Base-by-base conservation (phyloP, 2,888 invertebrate genomes). In the Brachyptera putata region DNA sequence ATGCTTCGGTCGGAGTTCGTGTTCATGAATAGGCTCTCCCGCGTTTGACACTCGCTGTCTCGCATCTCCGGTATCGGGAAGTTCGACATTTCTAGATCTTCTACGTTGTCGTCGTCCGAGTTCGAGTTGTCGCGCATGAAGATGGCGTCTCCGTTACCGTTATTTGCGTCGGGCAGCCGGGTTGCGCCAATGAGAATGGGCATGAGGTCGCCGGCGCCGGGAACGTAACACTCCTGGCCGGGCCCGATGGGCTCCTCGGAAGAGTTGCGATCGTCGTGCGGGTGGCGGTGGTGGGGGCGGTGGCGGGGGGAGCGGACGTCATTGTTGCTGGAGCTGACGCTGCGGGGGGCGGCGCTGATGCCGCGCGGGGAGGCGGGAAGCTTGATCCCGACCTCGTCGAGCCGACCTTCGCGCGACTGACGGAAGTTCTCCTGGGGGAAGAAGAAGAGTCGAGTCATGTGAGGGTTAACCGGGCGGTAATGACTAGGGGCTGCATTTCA, bases 391-490 rank as follows among this genome's bases (percentile, higher is more conserved):
- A 85, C 73, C 70, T 85, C 84, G 71, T 91, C 87, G 62, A 91
- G 75, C 37, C 87, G 83, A 68, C 88, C 89, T 71, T 91, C 91
- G 60, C 89, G 84, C 0, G 91, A 91, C 69, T 89, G 86, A 4
- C 87, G 80, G 69, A 90, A 85, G 73, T 86, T 84, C 68, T 85
- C 86, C 86, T 86, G 76, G 16, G 76, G 16, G 18, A 3, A 53
- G 2, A 43, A 21, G 11, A 21, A 18, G 16, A 39, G n/a, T 7
- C 5, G 9, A 7, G 81, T 79, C 75, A 91, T 92, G 83, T 89
- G 87, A 69, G 92, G 92, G 69, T 90, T 69, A 86, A 84, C 71
- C 91, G 92, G 77, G 93, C 93, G 72, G 89, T 84, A 69, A 91
- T 83, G 37, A 95, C 81, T 72, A 95, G 94, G 67, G 87, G 82